A percentile compares a stretch with the other conserved stretches of the same genome.
These are phyloP conservation scores for Gortyna flavago DNA, from an alignment of 2,888 invertebrate genomes.

Conservation along the genomic window DNA sequence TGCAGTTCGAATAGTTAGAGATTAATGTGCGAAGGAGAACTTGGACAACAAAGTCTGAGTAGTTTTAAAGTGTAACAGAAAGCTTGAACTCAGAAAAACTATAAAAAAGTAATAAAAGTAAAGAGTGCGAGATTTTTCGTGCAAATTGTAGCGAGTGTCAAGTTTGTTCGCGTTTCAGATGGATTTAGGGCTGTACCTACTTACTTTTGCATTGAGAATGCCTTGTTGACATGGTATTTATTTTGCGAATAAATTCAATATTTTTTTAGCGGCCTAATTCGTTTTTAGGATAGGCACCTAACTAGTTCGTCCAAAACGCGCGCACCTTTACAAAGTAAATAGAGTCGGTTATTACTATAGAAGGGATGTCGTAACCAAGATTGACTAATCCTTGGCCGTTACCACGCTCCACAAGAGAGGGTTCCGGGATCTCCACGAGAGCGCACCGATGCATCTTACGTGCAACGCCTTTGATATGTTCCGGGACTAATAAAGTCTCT, in stretches of 20 bases:
- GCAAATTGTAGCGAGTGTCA: slow-evolving; percentile 52
- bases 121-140: slow-evolving; percentile 43
- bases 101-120: slow-evolving; percentile 55
- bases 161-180: slow-evolving; percentile 47
- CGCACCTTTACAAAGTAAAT: neutral
- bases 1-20: slow-evolving; percentile 55
- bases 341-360: neutral
- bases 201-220: slow-evolving; percentile 27
- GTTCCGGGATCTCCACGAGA: neutral
- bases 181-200: slow-evolving; percentile 39
- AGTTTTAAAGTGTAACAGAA: slow-evolving; percentile 43
- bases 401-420: neutral
- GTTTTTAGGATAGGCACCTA: neutral
- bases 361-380: neutral
- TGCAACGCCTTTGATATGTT: slow-evolving; percentile 25
- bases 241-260: neutral
- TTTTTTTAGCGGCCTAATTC: too few relatives aligned
- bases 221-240: slow-evolving; percentile 30
- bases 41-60: slow-evolving; percentile 38
- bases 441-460: slow-evolving; percentile 12
- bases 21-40: slow-evolving; percentile 46
- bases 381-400: neutral
- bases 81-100: slow-evolving; percentile 38
- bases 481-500: slow-evolving; percentile 8
- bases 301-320: neutral